These are phyloP conservation scores for Melinopterus prodromus DNA, from an alignment of 2,888 invertebrate species.

Conservation along the genomic window DNA sequence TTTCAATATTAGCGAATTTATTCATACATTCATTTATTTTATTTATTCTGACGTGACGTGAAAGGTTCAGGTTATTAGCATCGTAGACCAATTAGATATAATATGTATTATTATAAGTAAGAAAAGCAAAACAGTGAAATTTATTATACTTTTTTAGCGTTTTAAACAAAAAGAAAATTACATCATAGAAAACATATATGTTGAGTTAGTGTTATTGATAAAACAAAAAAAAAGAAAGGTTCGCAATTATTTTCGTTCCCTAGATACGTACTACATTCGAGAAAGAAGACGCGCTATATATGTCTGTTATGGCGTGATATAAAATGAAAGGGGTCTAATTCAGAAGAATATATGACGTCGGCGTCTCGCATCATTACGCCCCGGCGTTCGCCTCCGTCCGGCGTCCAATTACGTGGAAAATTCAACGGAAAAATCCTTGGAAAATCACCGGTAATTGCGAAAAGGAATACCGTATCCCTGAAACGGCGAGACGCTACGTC, in stretches of 20 bases:
- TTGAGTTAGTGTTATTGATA: too few relatives aligned
- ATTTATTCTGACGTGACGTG: too few relatives aligned
- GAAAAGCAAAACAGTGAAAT: too few relatives aligned
- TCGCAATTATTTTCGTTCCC: background rate
- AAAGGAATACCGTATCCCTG: background rate
- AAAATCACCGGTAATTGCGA: conserved; percentile 4
- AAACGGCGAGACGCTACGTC: background rate
- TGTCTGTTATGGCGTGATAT: background rate
- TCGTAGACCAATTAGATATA: too few relatives aligned
- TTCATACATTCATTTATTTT: too few relatives aligned
- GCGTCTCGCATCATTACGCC: background rate
- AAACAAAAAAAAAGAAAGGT: background rate
- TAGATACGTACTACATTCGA: background rate
- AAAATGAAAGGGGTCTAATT: background rate
- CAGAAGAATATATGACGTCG: background rate
- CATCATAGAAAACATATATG: too few relatives aligned
- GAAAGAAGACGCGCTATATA: background rate
- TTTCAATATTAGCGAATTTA: too few relatives aligned
- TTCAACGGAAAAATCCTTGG: conserved; percentile 4
- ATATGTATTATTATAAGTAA: too few relatives aligned
- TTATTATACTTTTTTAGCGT: too few relatives aligned
- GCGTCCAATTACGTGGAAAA: conserved; percentile 4
- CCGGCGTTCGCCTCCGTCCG: background rate
- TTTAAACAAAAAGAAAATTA: too few relatives aligned
- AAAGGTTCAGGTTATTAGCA: too few relatives aligned